phyloP scores from a whole-genome alignment of 2,888 invertebrate species.

The Phymatocera aterrima region DNA sequence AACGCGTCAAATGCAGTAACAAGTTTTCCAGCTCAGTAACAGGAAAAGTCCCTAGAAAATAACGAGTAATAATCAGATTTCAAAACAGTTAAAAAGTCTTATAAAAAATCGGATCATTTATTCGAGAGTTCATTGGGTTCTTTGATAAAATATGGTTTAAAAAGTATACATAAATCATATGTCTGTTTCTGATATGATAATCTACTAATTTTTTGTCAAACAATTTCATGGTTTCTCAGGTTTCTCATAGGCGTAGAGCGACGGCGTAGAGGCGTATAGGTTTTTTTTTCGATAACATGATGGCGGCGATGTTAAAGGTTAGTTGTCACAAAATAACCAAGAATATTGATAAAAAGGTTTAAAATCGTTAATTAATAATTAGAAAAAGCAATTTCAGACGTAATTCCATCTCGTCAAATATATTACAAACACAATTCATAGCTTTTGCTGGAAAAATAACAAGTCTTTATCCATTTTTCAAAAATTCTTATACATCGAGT shows the following conservation, averaged over 20 bases:
- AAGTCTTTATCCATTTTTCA: not conserved
- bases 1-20: not conserved
- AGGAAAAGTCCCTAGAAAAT: no score
- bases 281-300: slow-evolving; percentile 67
- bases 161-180: no score
- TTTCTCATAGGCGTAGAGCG: slow-evolving; percentile 1
- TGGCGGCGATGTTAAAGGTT: slow-evolving; percentile 73
- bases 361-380: not conserved
- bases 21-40: no score
- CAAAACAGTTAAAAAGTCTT: no score
- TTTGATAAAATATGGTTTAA: no score
- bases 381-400: not conserved
- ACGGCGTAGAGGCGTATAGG: slow-evolving; percentile 10
- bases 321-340: slow-evolving; percentile 63
- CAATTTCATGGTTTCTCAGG: not conserved
- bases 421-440: not conserved
- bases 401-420: not conserved
- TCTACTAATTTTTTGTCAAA: not conserved
- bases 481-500: not conserved
- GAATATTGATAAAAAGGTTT: slow-evolving; percentile 37
- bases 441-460: not conserved
- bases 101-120: no score
- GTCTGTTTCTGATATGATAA: not conserved
- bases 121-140: no score
- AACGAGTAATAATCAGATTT: no score